Conservation (phyloP, 2,797 vertebrate genomes). For the Carapus acus region DNA sequence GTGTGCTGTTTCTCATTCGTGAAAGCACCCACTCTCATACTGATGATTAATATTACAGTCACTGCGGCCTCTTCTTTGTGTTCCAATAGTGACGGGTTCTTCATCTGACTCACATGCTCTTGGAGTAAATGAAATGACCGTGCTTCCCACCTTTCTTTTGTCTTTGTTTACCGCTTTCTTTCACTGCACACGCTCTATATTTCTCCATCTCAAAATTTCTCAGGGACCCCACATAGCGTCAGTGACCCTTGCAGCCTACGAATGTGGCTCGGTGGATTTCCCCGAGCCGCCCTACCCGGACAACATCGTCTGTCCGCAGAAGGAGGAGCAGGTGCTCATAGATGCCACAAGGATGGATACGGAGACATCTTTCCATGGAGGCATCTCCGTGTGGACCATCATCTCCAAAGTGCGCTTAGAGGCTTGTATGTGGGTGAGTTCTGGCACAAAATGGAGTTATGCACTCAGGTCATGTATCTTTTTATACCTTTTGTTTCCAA, state of each 20-base stretch:
- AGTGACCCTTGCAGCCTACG: slow-evolving; percentile 82
- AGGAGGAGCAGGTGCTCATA: slow-evolving; percentile 50
- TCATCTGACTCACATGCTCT: slow-evolving; percentile 56
- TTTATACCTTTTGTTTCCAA: no score
- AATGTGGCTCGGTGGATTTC: slow-evolving; percentile 86
- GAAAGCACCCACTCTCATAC: no score
- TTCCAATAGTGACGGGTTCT: slow-evolving; percentile 44
- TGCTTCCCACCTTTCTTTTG: slow-evolving; percentile 9
- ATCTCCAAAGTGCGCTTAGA: slow-evolving; percentile 86
- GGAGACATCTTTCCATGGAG: slow-evolving; percentile 52
- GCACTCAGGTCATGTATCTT: background rate
- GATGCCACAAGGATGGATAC: slow-evolving; percentile 16
- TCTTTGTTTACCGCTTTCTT: slow-evolving; percentile 6
- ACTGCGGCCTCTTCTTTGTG: no score
- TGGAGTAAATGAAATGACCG: slow-evolving; percentile 29
- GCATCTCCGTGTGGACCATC: slow-evolving; percentile 82
- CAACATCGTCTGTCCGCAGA: slow-evolving; percentile 79
- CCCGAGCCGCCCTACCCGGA: slow-evolving; percentile 85
- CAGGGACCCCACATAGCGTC: slow-evolving; percentile 86
- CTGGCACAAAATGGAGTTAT: slow-evolving; percentile 6
- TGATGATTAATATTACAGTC: no score
- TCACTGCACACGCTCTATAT: slow-evolving; percentile 14
- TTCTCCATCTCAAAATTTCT: slow-evolving; percentile 23
- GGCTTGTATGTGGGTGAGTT: slow-evolving; percentile 91
- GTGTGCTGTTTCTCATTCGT: no score